Percentiles rank a stretch among this genome's conserved stretches.
Conservation (phyloP, 2,888 invertebrate genomes). For the Alviniconcha strummeri region DNA sequence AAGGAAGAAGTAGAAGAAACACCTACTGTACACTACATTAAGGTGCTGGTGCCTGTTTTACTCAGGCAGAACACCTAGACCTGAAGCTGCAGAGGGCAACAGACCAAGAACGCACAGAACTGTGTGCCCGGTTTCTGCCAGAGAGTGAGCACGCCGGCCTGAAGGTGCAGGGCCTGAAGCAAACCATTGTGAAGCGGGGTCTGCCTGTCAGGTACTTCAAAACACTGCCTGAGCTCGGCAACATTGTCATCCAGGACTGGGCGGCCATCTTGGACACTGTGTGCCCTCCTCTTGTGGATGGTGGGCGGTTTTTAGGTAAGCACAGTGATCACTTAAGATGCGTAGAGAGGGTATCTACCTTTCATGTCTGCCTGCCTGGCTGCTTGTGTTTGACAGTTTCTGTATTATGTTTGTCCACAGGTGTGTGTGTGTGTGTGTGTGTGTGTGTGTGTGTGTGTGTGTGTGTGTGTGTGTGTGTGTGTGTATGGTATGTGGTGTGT, state of each 20-base stretch:
- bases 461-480: not conserved
- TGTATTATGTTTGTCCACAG: not conserved
- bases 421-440: not conserved
- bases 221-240: constrained; percentile 64
- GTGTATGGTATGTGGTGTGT: not conserved
- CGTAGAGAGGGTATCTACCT: too few relatives aligned
- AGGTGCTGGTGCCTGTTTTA: not conserved
- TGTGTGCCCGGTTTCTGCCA: not conserved
- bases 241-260: constrained; percentile 68
- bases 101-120: constrained; percentile 32
- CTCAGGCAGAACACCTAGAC: constrained; percentile 57
- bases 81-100: constrained; percentile 44
- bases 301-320: constrained; percentile 52
- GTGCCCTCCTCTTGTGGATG: constrained; percentile 61
- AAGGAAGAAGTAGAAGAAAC: too few relatives aligned
- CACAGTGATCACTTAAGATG: not conserved
- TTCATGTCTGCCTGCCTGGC: not conserved
- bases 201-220: constrained; percentile 68
- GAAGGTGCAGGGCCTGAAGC: constrained; percentile 66
- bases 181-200: constrained; percentile 69
- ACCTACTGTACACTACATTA: too few relatives aligned
- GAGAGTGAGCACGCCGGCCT: constrained; percentile 55
- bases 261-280: constrained; percentile 59
- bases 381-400: not conserved
- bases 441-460: constrained; percentile 4